phyloP scores from a whole-genome alignment of 2,113 vertebrate species.

The Grantiella picta region DNA sequence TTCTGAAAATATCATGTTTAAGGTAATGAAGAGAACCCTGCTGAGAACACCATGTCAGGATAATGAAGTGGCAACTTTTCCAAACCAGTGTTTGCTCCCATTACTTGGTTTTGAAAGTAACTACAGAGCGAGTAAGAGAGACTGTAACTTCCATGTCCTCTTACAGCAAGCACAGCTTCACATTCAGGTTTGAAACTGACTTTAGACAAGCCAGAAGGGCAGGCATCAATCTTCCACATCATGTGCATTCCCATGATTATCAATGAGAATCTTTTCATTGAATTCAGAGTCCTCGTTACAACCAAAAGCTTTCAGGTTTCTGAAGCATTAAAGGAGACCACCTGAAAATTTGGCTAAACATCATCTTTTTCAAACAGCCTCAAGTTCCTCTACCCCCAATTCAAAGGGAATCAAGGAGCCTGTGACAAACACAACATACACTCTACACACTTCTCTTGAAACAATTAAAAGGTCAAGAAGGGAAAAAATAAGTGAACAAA shows the following conservation, averaged over 20 bases:
- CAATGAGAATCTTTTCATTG: neutral
- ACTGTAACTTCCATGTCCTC: neutral
- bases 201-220: neutral
- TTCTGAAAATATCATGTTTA: neutral
- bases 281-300: neutral
- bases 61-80: neutral
- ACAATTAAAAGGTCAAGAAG: neutral
- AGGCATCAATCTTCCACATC: neutral
- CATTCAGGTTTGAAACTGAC: neutral
- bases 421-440: neutral
- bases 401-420: neutral
- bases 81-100: neutral
- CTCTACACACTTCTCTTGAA: neutral
- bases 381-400: neutral
- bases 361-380: neutral
- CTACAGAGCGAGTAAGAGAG: neutral
- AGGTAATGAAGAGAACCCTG: neutral
- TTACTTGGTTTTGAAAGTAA: neutral
- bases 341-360: neutral
- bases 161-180: neutral
- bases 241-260: rapidly evolving
- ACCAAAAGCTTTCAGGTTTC: neutral
- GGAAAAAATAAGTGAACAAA: neutral
- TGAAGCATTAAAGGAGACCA: neutral
- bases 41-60: neutral